phyloP scores from a whole-genome alignment of 1,140 invertebrate species.

The Tetramorium alpestre region DNA sequence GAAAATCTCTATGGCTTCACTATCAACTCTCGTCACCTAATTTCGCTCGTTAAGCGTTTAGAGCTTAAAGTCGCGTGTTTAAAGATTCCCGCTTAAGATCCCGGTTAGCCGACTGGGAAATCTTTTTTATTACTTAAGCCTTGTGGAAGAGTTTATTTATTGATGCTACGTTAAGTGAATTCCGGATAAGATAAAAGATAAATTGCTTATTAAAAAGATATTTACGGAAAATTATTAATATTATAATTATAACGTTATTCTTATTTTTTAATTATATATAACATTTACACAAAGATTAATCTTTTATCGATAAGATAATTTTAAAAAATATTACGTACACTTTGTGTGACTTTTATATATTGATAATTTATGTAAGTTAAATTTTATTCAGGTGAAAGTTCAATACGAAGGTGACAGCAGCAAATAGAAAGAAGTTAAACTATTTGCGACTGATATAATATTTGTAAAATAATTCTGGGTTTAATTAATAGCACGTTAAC shows the following conservation, averaged over 20 bases:
- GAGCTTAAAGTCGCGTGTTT: conserved; percentile 17
- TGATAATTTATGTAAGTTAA: not conserved
- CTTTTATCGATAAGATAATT: not conserved
- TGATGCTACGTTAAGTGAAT: not conserved
- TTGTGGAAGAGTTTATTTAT: not conserved
- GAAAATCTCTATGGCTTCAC: conserved; percentile 43
- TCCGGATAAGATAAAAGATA: not conserved
- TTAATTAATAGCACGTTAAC: not conserved
- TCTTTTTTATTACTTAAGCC: conserved; percentile 13
- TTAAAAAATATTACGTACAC: not conserved
- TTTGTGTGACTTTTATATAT: not conserved
- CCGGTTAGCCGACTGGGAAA: not conserved
- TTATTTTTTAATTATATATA: not conserved
- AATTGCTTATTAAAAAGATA: not conserved
- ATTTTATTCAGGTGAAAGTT: not conserved
- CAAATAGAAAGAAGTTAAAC: not conserved
- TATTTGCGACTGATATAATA: not conserved
- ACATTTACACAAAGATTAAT: too few species aligned
- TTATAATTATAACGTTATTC: not conserved
- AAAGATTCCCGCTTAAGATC: conserved; percentile 29
- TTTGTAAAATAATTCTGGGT: not conserved
- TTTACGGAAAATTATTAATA: not conserved
- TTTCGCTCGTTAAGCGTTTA: conserved; percentile 47
- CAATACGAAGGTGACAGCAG: not conserved
- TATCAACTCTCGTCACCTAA: conserved; percentile 55